Base-by-base conservation (phyloP, 2,888 invertebrate species). In the Spialia ferax region DNA sequence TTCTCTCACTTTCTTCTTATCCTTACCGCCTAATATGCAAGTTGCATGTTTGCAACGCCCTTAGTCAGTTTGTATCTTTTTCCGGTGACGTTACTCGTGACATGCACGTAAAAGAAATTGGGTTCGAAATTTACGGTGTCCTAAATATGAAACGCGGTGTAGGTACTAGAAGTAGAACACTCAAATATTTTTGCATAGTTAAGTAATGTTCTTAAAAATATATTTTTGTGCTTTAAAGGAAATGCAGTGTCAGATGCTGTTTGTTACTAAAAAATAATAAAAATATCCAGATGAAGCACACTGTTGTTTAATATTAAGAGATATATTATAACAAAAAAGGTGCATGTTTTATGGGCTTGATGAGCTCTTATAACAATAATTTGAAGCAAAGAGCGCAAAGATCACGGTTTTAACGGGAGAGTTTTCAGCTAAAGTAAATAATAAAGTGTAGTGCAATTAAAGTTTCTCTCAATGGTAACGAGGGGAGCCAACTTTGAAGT, bases 1-100 rank as follows among this genome's bases (percentile, higher is more conserved):
- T 74, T 74, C 74, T 70, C 74, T 62, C 65, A 69, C 74, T 74
- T 72, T 74, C 74, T 65, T 65, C 65, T 70, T 73, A 73, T 71
- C 71, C 71, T 70, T 70, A 8, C 54, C 45, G 54, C 50, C 64
- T 65, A 50, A 65, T 65, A 65, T 59, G 65, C 59, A 57, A 35
- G 52, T 38, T 65, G 65, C 65, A 65, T 65, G 57, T 59, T 52
- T 23, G 50, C 50, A 35, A 63, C 23, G 52, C 35, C 26, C 20
- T 20, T 48, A 48, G 52, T 52, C 15, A 13, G 32, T 6, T 2
- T 64, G 26, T 26, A 65, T 65, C 65, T 59, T 65, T 23, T 52
- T 54, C 54, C 54, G 54, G 29, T 54, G 29, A 26, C 15, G n/a
- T n/a, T 18, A 23, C 4, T n/a, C 59, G 55, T 57, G 50, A 50